phyloP scores from a whole-genome alignment of 2,888 invertebrate species.

The Dysmachus trigonus region DNA sequence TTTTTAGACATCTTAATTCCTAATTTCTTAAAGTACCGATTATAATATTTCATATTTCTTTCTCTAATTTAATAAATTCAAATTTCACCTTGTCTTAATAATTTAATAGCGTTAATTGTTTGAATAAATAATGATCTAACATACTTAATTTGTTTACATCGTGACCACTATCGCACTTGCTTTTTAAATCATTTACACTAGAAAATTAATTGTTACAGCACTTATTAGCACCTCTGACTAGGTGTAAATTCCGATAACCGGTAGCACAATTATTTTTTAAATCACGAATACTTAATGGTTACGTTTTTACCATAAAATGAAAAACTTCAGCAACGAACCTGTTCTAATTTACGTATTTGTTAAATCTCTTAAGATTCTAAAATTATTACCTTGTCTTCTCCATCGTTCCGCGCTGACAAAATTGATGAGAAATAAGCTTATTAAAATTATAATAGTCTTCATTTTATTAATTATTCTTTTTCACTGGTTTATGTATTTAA shows the following conservation, averaged over 20 bases:
- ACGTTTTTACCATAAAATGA: neutral
- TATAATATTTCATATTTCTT: too few species aligned
- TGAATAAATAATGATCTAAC: neutral
- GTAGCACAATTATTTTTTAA: neutral
- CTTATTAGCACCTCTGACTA: neutral
- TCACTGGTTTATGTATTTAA: neutral
- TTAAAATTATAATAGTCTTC: neutral
- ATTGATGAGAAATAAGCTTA: neutral
- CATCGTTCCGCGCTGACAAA: neutral
- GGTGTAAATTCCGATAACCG: neutral
- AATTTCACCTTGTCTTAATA: neutral
- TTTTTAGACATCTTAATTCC: too few species aligned
- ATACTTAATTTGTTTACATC: neutral
- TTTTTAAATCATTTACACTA: neutral
- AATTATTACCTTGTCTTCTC: conserved; percentile 17
- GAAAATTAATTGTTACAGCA: neutral
- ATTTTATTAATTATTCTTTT: neutral
- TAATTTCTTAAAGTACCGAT: too few species aligned
- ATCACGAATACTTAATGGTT: neutral
- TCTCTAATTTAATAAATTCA: neutral
- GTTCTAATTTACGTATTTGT: neutral
- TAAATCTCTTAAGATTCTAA: neutral
- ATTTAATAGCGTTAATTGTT: neutral
- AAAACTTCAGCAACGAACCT: neutral
- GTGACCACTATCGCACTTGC: neutral